Evolutionary conservation across 2,888 invertebrate species (phyloP).

Genomic region (Pachliopta kotzebuea): DNA sequence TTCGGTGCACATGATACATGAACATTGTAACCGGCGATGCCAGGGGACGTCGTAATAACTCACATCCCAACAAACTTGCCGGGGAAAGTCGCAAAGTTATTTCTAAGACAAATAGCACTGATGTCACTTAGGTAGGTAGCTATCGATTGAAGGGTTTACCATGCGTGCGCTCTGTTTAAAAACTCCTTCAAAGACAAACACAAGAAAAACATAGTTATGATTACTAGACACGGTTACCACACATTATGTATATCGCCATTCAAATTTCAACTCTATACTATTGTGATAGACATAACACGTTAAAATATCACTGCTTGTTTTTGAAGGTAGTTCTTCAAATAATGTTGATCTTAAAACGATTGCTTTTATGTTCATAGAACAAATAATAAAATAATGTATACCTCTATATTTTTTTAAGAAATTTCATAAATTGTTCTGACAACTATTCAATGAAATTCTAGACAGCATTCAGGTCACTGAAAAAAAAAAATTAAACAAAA

Average conservation of each 20-base stretch:
- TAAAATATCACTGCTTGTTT: slow-evolving; percentile 4
- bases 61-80: slow-evolving; percentile 40
- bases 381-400: slow-evolving; percentile 14
- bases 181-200: slow-evolving; percentile 73
- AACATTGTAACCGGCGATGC: slow-evolving; percentile 49
- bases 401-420: background rate
- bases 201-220: slow-evolving; percentile 71
- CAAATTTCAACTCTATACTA: slow-evolving; percentile 37
- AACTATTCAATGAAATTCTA: no score
- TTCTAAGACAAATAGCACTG: slow-evolving; percentile 73
- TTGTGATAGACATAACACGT: slow-evolving; percentile 8
- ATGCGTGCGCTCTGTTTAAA: slow-evolving; percentile 67
- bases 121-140: slow-evolving; percentile 58
- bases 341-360: slow-evolving; percentile 47
- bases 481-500: no score
- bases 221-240: slow-evolving; percentile 37
- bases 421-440: no score
- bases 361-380: slow-evolving; percentile 36
- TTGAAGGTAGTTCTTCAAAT: slow-evolving; percentile 43
- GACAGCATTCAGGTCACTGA: no score
- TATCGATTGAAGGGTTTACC: slow-evolving; percentile 62
- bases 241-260: slow-evolving; percentile 17
- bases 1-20: slow-evolving; percentile 43
- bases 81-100: slow-evolving; percentile 68
- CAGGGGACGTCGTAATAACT: slow-evolving; percentile 56